A percentile compares a stretch with the other conserved stretches of the same genome.
Evolutionary conservation across 2,888 invertebrate genomes (phyloP).

Genomic region (Balanococcus diminutus): DNA sequence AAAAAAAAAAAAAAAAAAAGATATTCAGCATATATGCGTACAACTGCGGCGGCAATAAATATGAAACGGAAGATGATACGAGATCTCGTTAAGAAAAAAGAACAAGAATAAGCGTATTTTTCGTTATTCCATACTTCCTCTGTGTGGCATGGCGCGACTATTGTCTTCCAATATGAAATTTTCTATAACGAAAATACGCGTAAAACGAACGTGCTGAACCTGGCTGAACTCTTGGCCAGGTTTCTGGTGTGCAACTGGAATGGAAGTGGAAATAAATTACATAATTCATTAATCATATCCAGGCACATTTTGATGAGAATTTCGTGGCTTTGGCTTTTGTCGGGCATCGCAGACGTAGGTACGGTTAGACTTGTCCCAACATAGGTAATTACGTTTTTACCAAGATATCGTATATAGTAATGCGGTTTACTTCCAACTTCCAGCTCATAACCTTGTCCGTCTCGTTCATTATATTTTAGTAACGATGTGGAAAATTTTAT

Average conservation of each 20-base stretch:
- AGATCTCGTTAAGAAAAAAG: constrained; percentile 12
- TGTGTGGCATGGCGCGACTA: not conserved
- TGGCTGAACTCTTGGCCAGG: not conserved
- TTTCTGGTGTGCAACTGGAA: not conserved
- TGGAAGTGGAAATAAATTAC: constrained; percentile 19
- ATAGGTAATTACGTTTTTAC: not conserved
- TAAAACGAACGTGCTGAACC: not conserved
- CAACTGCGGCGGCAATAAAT: not conserved
- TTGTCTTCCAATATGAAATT: not conserved
- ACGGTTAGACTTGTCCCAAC: not conserved
- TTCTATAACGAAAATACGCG: constrained; percentile 5
- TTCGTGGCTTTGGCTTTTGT: constrained; percentile 9
- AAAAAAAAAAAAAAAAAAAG: not conserved
- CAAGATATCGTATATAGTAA: not conserved
- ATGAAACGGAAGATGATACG: constrained; percentile 9
- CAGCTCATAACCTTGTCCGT: not conserved
- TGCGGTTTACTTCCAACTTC: not conserved
- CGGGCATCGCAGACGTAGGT: not conserved
- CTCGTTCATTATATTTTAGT: not conserved
- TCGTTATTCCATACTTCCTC: constrained; percentile 20
- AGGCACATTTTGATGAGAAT: constrained; percentile 10
- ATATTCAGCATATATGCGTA: not conserved
- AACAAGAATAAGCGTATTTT: not conserved
- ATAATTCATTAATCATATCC: constrained; percentile 23
- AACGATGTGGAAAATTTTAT: constrained; percentile 20